A percentile compares a stretch with the other conserved stretches of the same genome.
Evolutionary conservation across 1,140 invertebrate genomes (phyloP).

Genomic region (Phymorhynchus buccinoides): DNA sequence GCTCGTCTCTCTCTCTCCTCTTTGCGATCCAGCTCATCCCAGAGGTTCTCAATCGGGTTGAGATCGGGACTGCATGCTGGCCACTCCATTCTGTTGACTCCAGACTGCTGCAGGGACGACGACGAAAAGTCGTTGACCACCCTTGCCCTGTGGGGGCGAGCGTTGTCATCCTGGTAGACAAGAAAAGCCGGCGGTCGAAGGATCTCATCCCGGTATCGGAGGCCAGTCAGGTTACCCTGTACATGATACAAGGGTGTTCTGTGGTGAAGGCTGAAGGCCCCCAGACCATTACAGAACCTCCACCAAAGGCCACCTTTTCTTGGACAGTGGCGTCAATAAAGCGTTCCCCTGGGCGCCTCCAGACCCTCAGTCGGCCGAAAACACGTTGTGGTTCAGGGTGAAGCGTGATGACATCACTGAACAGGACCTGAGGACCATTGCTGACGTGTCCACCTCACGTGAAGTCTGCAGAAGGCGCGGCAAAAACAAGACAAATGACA

Average conservation of each 20-base stretch:
- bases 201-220: constrained; percentile 3
- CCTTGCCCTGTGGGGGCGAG: not conserved
- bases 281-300: not conserved
- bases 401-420: not conserved
- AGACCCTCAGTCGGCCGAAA: not conserved
- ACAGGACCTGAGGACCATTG: not conserved
- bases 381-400: not conserved
- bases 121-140: not conserved
- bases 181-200: not conserved
- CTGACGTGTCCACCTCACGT: not conserved
- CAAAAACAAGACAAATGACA: too few species aligned
- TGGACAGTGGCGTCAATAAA: not conserved
- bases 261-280: too few species aligned
- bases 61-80: constrained; percentile 1
- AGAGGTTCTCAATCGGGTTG: too few species aligned
- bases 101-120: not conserved
- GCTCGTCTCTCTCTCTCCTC: too few species aligned
- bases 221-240: not conserved
- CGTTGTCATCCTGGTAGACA: not conserved
- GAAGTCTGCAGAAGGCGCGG: not conserved
- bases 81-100: not conserved
- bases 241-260: too few species aligned
- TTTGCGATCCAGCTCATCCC: too few species aligned
- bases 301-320: not conserved
- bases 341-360: not conserved